Evolutionary conservation across 2,113 vertebrate genomes (phyloP).

Genomic region (Ramphastos sulfuratus): DNA sequence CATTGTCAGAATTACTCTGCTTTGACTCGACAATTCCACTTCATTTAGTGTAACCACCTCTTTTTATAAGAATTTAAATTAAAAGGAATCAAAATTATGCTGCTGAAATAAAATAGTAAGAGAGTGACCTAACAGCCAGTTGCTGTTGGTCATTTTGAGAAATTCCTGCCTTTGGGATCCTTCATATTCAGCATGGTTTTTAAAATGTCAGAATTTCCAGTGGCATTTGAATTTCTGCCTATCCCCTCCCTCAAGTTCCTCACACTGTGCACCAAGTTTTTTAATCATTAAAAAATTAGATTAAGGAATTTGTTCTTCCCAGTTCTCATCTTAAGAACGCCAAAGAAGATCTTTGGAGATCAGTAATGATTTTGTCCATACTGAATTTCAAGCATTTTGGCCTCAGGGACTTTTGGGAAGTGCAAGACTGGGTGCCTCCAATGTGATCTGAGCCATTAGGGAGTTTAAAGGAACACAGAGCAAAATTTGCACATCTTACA

Average conservation of each 20-base stretch:
- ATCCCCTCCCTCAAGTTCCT: background rate
- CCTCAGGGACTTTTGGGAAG: background rate
- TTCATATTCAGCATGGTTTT: background rate
- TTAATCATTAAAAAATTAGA: background rate
- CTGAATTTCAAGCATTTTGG: background rate
- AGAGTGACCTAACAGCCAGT: background rate
- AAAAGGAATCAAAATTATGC: slow-evolving; percentile 9
- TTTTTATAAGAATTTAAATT: background rate
- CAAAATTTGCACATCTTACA: background rate
- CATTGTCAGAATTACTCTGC: background rate
- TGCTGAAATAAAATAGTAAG: background rate
- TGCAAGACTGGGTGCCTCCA: background rate
- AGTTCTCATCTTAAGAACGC: background rate
- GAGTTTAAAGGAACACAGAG: background rate
- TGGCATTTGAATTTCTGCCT: background rate
- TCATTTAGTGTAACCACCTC: background rate
- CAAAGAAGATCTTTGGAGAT: background rate
- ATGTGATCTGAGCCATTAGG: background rate
- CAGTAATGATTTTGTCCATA: background rate
- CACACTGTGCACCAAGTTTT: background rate
- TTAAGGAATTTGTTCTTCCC: background rate
- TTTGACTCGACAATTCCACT: slow-evolving; percentile 4
- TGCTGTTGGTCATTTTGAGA: background rate
- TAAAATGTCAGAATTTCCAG: background rate
- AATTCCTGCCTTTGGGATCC: background rate